Evolutionary conservation across 2,888 invertebrate species (phyloP).

Genomic region (Drosophila nr. perissopoda): DNA sequence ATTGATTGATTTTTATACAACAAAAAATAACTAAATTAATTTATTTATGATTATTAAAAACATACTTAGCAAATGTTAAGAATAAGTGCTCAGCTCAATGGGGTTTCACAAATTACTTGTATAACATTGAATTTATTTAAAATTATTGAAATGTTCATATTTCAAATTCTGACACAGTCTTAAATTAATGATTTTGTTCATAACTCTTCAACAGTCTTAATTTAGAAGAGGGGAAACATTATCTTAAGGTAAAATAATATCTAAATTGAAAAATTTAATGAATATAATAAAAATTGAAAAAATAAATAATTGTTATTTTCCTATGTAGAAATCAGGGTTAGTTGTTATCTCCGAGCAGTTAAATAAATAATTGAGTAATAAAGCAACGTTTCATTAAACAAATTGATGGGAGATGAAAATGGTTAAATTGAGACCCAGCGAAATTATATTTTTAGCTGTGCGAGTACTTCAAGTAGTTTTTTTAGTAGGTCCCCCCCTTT

Average conservation of each 20-base stretch:
- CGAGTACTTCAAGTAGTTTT: conserved; percentile 1
- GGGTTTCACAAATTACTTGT: background rate
- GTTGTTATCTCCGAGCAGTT: background rate
- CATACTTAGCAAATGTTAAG: background rate
- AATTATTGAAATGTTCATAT: background rate
- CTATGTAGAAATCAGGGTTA: background rate
- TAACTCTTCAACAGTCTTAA: background rate
- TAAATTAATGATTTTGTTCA: background rate
- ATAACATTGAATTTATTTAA: background rate
- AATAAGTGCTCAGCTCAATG: background rate
- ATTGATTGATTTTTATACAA: conserved; percentile 53
- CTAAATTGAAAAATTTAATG: background rate
- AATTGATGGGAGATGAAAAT: background rate
- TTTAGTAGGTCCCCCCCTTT: too few species aligned
- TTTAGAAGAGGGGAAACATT: background rate
- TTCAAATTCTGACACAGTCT: background rate
- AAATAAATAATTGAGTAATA: conserved; percentile 1
- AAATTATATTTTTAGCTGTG: background rate
- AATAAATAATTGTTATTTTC: conserved; percentile 2
- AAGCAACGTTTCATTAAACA: conserved; percentile 1
- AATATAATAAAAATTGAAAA: background rate
- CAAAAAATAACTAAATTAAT: background rate
- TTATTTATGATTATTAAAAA: conserved; percentile 15
- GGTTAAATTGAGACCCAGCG: background rate
- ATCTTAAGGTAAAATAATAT: background rate